Percentiles rank a stretch among this genome's conserved stretches.
Conservation (phyloP, 1,140 invertebrate species). For the Phthorimaea operculella region DNA sequence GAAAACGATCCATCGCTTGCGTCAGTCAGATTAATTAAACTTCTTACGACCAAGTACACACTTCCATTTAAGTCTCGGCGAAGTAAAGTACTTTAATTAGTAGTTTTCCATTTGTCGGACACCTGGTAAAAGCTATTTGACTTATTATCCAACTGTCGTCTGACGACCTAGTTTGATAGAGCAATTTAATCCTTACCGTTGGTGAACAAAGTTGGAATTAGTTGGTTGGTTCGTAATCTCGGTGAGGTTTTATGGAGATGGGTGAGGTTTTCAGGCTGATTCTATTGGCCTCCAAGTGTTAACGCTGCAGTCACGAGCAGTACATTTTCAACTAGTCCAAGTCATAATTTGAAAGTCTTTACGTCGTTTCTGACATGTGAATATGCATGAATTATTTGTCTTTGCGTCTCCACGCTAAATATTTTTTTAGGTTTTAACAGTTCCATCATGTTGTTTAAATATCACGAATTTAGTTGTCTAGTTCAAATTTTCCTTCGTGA, state of each 20-base stretch:
- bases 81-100: slow-evolving; percentile 61
- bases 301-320: slow-evolving; percentile 52
- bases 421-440: slow-evolving; percentile 50
- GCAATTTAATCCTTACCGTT: slow-evolving; percentile 34
- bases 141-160: slow-evolving; percentile 43
- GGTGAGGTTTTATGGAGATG: slow-evolving; percentile 32
- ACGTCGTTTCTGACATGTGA: slow-evolving; percentile 44
- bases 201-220: slow-evolving; percentile 30
- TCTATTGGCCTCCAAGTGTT: slow-evolving; percentile 50
- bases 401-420: slow-evolving; percentile 44
- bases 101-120: slow-evolving; percentile 59
- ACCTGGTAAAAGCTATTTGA: slow-evolving; percentile 60
- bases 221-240: slow-evolving; percentile 13
- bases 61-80: slow-evolving; percentile 47
- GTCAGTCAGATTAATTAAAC: slow-evolving; percentile 61
- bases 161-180: slow-evolving; percentile 11
- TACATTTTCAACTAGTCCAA: slow-evolving; percentile 57
- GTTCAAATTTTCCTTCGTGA: neutral
- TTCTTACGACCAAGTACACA: slow-evolving; percentile 43
- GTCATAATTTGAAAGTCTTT: slow-evolving; percentile 57
- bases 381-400: slow-evolving; percentile 55
- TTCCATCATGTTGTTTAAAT: slow-evolving; percentile 48
- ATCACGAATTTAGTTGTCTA: slow-evolving; percentile 24
- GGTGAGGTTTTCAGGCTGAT: slow-evolving; percentile 43
- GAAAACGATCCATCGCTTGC: slow-evolving; percentile 50